These are phyloP conservation scores for Scaptomyza cyrtandrae DNA, from an alignment of 2,888 invertebrate genomes.

Conservation along the genomic window DNA sequence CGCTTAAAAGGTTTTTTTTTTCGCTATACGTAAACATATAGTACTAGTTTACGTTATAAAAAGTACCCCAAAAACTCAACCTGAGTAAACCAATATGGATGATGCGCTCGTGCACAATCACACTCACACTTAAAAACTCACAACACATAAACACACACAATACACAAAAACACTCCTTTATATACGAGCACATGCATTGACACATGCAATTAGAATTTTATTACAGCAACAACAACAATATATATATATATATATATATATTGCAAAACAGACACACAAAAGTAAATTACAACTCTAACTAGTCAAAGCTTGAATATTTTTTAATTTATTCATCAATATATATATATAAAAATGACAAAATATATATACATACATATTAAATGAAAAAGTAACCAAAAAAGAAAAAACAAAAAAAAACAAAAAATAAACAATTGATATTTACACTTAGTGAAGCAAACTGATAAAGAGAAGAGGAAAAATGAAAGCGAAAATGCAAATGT, in stretches of 20 bases:
- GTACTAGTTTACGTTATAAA: slow-evolving; percentile 11
- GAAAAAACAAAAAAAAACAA: slow-evolving; percentile 41
- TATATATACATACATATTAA: slow-evolving; percentile 53
- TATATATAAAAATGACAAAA: slow-evolving; percentile 56
- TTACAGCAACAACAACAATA: slow-evolving; percentile 16
- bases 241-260: slow-evolving; percentile 37
- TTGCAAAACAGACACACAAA: slow-evolving; percentile 23
- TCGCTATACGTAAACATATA: slow-evolving; percentile 15
- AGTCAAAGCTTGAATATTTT: slow-evolving; percentile 82
- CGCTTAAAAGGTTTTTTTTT: slow-evolving; percentile 21
- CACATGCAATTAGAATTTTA: slow-evolving; percentile 22
- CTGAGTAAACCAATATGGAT: slow-evolving; percentile 4
- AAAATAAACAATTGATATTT: slow-evolving; percentile 80
- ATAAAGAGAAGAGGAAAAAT: slow-evolving; percentile 61
- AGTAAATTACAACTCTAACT: slow-evolving; percentile 66
- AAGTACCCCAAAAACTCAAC: slow-evolving; percentile 1
- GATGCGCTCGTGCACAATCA: slow-evolving; percentile 21
- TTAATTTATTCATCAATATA: slow-evolving; percentile 78
- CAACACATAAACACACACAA: slow-evolving; percentile 15
- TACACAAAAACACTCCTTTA: slow-evolving; percentile 12
- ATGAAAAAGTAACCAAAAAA: slow-evolving; percentile 50
- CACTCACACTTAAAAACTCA: slow-evolving; percentile 2
- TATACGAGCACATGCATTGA: slow-evolving; percentile 18
- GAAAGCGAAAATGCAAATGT: slow-evolving; percentile 74
- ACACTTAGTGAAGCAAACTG: slow-evolving; percentile 81